Evolutionary conservation across 2,888 invertebrate species (phyloP), one percentile per base, ranked within the genome.

Genomic region (Latrodectus hesperus): DNA sequence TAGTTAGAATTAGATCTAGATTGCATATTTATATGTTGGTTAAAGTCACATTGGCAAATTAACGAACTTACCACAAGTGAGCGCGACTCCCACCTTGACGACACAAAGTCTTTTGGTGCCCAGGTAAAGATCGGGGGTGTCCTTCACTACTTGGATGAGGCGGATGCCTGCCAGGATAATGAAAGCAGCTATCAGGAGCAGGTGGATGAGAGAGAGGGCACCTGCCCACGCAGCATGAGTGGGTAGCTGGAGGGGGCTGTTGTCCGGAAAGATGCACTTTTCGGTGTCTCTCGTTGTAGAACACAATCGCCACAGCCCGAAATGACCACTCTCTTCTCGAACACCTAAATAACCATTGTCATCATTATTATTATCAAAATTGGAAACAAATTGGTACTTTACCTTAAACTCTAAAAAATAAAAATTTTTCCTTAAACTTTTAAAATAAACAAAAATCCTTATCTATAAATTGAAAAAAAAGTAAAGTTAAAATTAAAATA

Each of bases 241-340:
- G 9, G 86, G 89, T 8, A 83, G 71, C 16, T 74, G 51, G 14
- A 55, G 55, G 10, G 75, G n/a, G 1, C 67, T 71, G 51, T 74
- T 74, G 17, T 76, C 73, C 0, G 83, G 86, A n/a, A 74, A 67
- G 14, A 84, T 84, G 49, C 89, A 89, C 2, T 52, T 64, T 53
- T 84, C 74, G 2, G 17, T 51, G 12, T 14, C 17, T 3, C 26
- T 17, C 1, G 17, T 82, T 11, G 60, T 72, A 1, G 86, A 89
- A 26, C 89, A 89, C 5, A 89, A 67, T 10, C 80, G 76, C 89
- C 89, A 89, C 14, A 89, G 72, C 1, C 89, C 89, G 65, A 76
- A 89, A 70, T 89, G 89, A 3, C 89, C 89, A 5, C 73, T 53
- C 49, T 89, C 89, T 51, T 86, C 86, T 16, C 51, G 79, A 11